Percentiles rank a stretch among this genome's conserved stretches.
Evolutionary conservation across 1,140 invertebrate species (phyloP).

Genomic region (Phenacoccus solenopsis): DNA sequence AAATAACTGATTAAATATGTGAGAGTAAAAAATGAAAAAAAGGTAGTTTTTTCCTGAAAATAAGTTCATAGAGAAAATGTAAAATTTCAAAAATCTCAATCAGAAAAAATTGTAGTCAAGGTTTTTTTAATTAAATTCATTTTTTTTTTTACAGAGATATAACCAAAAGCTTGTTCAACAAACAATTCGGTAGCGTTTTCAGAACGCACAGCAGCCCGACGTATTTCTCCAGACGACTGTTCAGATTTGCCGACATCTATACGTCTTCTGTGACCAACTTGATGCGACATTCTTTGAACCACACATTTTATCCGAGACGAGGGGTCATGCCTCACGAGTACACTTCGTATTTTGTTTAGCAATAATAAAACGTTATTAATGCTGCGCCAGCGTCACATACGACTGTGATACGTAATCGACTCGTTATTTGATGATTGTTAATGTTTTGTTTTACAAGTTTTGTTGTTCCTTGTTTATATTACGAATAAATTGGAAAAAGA

Average conservation of each 20-base stretch:
- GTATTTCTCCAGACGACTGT: constrained; percentile 86
- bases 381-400: no score
- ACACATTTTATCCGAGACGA: constrained; percentile 88
- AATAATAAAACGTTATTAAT: no score
- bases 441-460: no score
- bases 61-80: no score
- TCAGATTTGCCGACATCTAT: constrained; percentile 91
- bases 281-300: constrained; percentile 72
- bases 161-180: constrained; percentile 84
- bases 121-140: constrained; percentile 21
- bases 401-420: no score
- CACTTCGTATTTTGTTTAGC: constrained; percentile 73
- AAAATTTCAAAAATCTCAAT: no score
- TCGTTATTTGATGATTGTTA: no score
- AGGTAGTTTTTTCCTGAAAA: no score
- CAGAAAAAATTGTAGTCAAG: constrained; percentile 7
- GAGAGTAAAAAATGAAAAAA: no score
- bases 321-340: constrained; percentile 94
- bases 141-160: constrained; percentile 50
- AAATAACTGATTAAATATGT: no score
- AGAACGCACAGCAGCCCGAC: constrained; percentile 94
- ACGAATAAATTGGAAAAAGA: no score
- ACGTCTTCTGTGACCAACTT: constrained; percentile 87
- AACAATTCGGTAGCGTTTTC: constrained; percentile 91
- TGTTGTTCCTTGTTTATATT: no score